Percentiles rank a stretch among this genome's conserved stretches.
These are phyloP conservation scores for Oryzias celebensis DNA, from an alignment of 2,113 vertebrate species.

Conservation along the genomic window DNA sequence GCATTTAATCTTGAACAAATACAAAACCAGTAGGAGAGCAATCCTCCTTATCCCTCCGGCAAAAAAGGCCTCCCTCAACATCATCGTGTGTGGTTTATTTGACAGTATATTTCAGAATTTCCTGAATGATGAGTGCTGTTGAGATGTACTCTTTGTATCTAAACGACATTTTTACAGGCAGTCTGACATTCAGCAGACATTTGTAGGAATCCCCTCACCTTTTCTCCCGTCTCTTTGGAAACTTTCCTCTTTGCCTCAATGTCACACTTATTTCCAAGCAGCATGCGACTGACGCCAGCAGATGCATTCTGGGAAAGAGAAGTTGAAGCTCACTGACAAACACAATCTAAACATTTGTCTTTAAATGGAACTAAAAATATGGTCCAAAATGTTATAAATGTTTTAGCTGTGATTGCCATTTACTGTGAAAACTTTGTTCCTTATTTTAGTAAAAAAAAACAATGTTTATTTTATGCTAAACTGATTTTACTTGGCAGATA, in stretches of 20 bases:
- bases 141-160: too few species aligned
- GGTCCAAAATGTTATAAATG: background rate
- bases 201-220: slow-evolving; percentile 73
- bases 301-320: slow-evolving; percentile 84
- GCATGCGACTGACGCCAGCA: slow-evolving; percentile 85
- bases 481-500: too few species aligned
- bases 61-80: background rate
- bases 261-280: slow-evolving; percentile 94
- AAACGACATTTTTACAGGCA: background rate
- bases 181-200: background rate
- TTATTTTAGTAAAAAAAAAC: too few species aligned
- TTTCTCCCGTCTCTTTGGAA: slow-evolving; percentile 83
- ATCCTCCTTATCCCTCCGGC: background rate
- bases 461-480: too few species aligned
- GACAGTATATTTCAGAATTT: too few species aligned
- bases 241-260: slow-evolving; percentile 89
- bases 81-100: too few species aligned
- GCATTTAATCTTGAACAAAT: slow-evolving; percentile 41
- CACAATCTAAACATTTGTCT: background rate
- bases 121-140: too few species aligned
- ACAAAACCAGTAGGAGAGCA: background rate
- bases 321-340: slow-evolving; percentile 20
- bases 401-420: too few species aligned
- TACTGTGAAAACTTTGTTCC: too few species aligned
- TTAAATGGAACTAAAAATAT: background rate